These are phyloP conservation scores for Uromys caudimaculatus DNA, from an alignment of 2,797 vertebrate species.

Conservation along the genomic window DNA sequence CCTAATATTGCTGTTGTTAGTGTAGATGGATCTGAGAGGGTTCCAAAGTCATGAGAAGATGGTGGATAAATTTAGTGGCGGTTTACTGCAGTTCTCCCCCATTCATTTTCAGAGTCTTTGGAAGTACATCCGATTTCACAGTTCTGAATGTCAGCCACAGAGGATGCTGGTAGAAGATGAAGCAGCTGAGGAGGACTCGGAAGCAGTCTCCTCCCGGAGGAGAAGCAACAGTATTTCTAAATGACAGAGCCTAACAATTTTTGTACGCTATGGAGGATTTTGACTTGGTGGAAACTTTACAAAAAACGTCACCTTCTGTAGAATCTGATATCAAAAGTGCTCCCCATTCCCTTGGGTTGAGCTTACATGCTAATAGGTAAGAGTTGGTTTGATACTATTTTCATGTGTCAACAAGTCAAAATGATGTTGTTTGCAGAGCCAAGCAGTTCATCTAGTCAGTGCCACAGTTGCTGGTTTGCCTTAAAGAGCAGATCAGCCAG, in stretches of 20 bases:
- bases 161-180: conserved; percentile 92
- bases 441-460: background rate
- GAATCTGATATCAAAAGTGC: conserved; percentile 80
- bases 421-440: conserved; percentile 46
- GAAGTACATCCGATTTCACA: conserved; percentile 52
- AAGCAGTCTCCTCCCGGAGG: conserved; percentile 87
- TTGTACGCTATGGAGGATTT: conserved; percentile 89
- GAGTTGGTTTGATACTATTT: background rate
- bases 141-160: conserved; percentile 85
- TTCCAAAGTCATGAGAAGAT: conserved; percentile 29
- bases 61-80: conserved; percentile 43
- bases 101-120: conserved; percentile 74
- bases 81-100: conserved; percentile 57
- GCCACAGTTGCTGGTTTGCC: conserved; percentile 1
- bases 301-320: conserved; percentile 84
- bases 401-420: conserved; percentile 7
- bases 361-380: conserved; percentile 84
- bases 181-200: conserved; percentile 90
- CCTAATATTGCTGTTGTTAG: background rate
- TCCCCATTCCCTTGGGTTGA: conserved; percentile 69
- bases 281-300: conserved; percentile 82
- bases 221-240: conserved; percentile 86
- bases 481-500: background rate
- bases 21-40: background rate
- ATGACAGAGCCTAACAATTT: conserved; percentile 86